phyloP scores from a whole-genome alignment of 64 coral and sea anemone species.

The Acropora tenuis region DNA sequence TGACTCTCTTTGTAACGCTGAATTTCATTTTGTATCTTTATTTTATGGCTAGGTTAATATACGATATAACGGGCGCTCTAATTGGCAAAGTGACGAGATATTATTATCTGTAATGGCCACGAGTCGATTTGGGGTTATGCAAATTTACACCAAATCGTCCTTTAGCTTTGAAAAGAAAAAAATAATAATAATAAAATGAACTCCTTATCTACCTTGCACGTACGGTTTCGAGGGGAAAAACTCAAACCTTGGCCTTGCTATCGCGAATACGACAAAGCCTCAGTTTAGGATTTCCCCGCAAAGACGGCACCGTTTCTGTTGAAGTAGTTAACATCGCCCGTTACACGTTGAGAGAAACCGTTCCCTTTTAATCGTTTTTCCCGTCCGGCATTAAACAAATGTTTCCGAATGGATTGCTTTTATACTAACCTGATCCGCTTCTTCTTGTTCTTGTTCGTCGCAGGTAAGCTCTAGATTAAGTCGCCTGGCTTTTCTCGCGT shows the following conservation, averaged over 20 bases:
- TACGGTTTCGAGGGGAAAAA: neutral
- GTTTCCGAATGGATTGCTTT: neutral
- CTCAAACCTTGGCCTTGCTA: neutral
- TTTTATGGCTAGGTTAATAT: neutral
- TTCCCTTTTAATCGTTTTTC: neutral
- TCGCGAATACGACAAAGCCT: neutral
- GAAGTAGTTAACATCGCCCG: slow-evolving; percentile 3
- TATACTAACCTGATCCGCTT: neutral
- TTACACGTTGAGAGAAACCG: neutral
- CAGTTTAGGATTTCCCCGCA: neutral
- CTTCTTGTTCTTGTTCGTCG: neutral
- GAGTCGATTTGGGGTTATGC: neutral
- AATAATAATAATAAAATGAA: neutral
- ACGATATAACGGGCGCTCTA: neutral
- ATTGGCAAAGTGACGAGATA: neutral
- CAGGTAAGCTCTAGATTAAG: neutral
- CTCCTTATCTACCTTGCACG: neutral
- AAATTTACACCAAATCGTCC: neutral
- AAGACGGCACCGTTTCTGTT: neutral
- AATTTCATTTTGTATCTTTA: neutral
- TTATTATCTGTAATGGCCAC: neutral
- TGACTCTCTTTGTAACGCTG: neutral
- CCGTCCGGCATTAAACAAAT: neutral
- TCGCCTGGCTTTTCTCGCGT: neutral
- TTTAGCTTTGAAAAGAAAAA: slow-evolving; percentile 10